Evolutionary conservation across 2,113 vertebrate species (phyloP).

Genomic region (Rafetus swinhoei): DNA sequence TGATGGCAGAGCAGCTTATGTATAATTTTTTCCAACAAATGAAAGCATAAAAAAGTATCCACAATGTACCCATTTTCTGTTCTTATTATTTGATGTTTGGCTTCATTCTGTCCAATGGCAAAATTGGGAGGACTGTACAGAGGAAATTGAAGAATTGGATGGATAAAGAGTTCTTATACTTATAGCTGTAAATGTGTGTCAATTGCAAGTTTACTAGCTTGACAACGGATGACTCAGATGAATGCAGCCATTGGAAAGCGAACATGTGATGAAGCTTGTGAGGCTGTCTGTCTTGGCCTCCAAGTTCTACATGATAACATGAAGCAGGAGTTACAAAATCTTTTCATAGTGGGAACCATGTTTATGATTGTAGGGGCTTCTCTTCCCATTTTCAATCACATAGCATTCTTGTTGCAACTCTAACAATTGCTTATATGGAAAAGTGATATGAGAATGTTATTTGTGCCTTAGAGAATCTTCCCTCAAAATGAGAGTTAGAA

Average conservation of each 20-base stretch:
- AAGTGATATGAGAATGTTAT: neutral
- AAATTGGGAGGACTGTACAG: neutral
- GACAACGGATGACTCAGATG: neutral
- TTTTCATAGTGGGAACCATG: neutral
- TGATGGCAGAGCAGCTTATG: neutral
- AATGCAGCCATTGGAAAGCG: neutral
- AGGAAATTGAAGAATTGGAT: neutral
- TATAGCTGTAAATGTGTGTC: neutral
- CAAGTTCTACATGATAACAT: neutral
- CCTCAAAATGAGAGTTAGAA: neutral
- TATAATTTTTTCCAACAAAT: neutral
- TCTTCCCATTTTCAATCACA: neutral
- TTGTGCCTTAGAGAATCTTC: neutral
- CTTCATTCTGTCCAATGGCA: neutral
- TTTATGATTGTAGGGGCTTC: neutral
- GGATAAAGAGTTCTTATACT: neutral
- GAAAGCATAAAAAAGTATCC: rapidly evolving
- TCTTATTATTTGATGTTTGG: neutral
- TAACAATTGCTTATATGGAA: neutral
- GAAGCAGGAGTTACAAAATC: neutral
- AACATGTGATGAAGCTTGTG: neutral
- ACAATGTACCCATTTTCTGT: neutral
- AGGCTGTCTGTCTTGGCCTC: neutral
- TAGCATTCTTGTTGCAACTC: neutral
- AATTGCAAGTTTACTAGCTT: neutral